Base-by-base conservation (phyloP, 2,797 vertebrate species). In the Clamator glandarius region DNA sequence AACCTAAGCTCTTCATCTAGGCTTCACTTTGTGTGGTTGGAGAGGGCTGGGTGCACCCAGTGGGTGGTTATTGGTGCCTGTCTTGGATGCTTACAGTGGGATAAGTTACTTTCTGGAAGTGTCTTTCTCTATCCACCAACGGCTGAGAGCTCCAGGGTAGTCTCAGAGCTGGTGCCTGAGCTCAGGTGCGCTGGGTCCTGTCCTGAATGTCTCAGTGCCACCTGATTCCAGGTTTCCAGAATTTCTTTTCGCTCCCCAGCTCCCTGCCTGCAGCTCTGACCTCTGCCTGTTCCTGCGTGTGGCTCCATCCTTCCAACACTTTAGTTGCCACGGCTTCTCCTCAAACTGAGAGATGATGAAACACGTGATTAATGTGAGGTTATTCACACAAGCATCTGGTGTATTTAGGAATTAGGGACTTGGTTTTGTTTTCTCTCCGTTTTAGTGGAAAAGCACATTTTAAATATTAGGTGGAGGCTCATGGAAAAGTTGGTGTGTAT, bases 21-120 rank as follows among this genome's bases (percentile, higher is more conserved):
- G 15, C 41, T 41, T 73, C 28, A 17, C 68, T 79, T 42, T 0
- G 0, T 51, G 61, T 50, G 23, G 4, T 39, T 58, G 78, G 52
- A 67, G 54, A 54, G 59, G 73, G 44, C 29, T 8, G 6, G 18
- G 18, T 86, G 39, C 2, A 1, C 50, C 77, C 36, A 12, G 26
- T 31, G 11, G 28, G 44, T 68, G 52, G 33, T 16, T 39, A 12
- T 3, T 59, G 48, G 51, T 79, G 41, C 62, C 64, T 57, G 4
- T 28, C 29, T 59, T 41, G 50, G 44, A 36, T 54, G 12, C 64
- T 46, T 70, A 10, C 57, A 41, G 61, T 15, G 7, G 8, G 19
- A 11, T 19, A 13, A 50, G 9, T 61, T 19, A 19, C n/a, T 52
- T 83, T 78, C 31, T 88, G 29, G 33, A 57, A 29, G 12, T 70